Evolutionary conservation across 2,797 vertebrate species (phyloP).

Genomic region (Buphagus erythrorhynchus): DNA sequence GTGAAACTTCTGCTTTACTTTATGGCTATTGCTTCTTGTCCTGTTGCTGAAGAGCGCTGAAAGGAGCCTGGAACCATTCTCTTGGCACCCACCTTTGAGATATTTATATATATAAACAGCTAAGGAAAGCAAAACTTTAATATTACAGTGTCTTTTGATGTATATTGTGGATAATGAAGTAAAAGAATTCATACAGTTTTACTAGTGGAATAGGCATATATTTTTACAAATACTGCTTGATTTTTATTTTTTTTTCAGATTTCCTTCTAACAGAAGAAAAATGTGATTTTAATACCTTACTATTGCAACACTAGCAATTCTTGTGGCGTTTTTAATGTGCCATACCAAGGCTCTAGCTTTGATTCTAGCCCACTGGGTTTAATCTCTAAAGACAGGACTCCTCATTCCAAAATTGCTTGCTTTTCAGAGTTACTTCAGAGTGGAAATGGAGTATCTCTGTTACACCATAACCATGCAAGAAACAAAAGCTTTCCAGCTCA

Average conservation of each 20-base stretch:
- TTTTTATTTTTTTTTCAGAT: not conserved
- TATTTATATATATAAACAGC: not conserved
- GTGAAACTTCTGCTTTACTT: not conserved
- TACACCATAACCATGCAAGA: not conserved
- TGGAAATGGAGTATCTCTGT: not conserved
- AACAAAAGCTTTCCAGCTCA: not conserved
- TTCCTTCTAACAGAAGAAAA: not conserved
- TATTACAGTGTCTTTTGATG: not conserved
- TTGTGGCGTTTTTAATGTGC: not conserved
- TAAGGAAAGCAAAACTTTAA: not conserved
- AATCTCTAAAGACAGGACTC: not conserved
- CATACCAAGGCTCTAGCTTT: not conserved
- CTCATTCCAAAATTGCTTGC: not conserved
- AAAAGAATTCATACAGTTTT: not conserved
- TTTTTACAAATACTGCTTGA: not conserved
- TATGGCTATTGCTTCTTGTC: not conserved
- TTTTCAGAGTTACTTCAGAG: not conserved
- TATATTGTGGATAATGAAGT: not conserved
- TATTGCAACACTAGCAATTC: not conserved
- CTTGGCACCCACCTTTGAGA: not conserved
- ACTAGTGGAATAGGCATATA: not conserved
- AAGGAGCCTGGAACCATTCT: not conserved
- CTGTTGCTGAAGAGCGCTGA: rapidly evolving
- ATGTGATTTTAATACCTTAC: not conserved
- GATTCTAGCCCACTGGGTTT: not conserved